Conservation (phyloP, 2,113 vertebrate species). For the Cervus canadensis region DNA sequence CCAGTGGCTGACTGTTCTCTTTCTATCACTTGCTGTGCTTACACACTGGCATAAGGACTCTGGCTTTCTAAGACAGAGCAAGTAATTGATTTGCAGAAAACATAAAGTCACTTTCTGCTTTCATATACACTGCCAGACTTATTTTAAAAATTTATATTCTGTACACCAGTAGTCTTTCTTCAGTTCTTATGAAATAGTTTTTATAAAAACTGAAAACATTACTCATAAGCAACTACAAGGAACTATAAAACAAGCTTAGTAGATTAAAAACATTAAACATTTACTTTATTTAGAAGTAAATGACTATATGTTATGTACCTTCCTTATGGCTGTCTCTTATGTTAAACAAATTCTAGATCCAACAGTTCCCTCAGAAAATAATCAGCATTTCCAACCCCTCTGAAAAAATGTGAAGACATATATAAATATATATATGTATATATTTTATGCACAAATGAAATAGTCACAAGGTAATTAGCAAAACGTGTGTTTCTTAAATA, state of each 20-base stretch:
- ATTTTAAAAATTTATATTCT: constrained; percentile 39
- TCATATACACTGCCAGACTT: constrained; percentile 28
- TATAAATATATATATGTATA: not conserved
- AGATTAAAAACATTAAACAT: constrained; percentile 52
- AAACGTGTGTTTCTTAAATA: not conserved
- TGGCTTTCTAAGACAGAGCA: constrained; percentile 29
- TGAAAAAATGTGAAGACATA: not conserved
- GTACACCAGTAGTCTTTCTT: not conserved
- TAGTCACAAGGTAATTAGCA: not conserved
- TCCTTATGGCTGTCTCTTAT: not conserved
- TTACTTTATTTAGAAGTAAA: constrained; percentile 44
- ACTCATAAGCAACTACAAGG: constrained; percentile 14
- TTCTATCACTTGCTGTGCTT: not conserved
- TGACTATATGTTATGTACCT: constrained; percentile 42
- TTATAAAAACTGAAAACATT: constrained; percentile 4
- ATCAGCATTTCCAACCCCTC: not conserved
- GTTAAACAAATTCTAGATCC: not conserved
- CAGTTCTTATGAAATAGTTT: not conserved
- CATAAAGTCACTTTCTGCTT: constrained; percentile 2
- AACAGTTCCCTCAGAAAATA: not conserved
- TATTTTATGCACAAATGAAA: not conserved
- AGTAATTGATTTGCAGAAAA: not conserved
- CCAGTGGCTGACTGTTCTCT: not conserved
- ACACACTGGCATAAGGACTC: not conserved
- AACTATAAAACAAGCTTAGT: not conserved